Evolutionary conservation across 1,140 invertebrate species (phyloP), one percentile per base, ranked within the genome.

Genomic region (Drosophila bifasciata): DNA sequence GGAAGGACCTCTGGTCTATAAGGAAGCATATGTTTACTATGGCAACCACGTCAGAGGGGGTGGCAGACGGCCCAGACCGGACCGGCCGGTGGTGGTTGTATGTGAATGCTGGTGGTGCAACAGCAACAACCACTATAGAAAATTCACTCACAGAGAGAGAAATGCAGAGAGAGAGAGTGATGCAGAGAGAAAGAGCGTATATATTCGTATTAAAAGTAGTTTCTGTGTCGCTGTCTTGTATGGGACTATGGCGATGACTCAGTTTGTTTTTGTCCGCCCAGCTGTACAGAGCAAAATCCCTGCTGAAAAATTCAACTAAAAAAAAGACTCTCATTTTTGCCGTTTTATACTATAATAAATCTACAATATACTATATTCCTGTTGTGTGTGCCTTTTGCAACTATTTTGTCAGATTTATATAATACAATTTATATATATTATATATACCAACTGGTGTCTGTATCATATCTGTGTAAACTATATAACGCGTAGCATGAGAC

Each of bases 241-340:
- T 11, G 5, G 32, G 19, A 3, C 15, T 13, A 39, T 21, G 51
- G 32, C 39, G 43, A 68, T 56, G 59, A 73, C 51, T 86, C 61
- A 86, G 77, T 86, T 81, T 81, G 64, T 68, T 81, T 77, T 81
- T 58, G 77, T 67, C 69, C 64, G 68, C 69, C 43, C 50, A 70
- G 69, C 77, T 67, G 81, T 72, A 64, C 61, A 66, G 15, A 53
- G 21, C 36, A 60, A 28, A 28, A 19, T 28, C 16, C 8, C 17
- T 17, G 16, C 8, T 36, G 32, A 36, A 21, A 21, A 61, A 25
- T 7, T 28, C n/a, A 52, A 21, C 15, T n/a, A n/a, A 44, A 40
- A 44, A 40, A 41, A 49, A 46, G 21, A 11, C 9, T 23, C n/a
- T 5, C 17, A 9, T 17, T 32, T 36, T 49, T 11, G 28, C 32